Base-by-base conservation (phyloP, 2,888 invertebrate genomes). In the Eupithecia subfuscata region DNA sequence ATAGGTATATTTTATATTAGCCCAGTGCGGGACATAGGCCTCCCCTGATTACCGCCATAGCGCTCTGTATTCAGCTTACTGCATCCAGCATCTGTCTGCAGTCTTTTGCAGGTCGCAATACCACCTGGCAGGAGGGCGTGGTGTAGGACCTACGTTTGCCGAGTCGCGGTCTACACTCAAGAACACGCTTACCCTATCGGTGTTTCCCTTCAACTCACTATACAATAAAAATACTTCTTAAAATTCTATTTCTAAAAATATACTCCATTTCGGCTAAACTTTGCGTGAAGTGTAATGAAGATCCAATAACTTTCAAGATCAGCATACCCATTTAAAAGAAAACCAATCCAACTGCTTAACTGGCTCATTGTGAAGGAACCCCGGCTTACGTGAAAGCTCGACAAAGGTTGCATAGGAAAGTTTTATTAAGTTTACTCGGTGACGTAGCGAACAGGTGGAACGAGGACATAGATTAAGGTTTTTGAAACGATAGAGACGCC, bases 361-460 rank as follows among this genome's bases (percentile, higher is more conserved):
- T 81, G 82, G 75, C 78, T 81, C 83, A 85, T 84, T 86, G 86
- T 86, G 80, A 45, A 71, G 30, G 67, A 25, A 56, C 37, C 75
- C 34, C 25, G n/a, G 67, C 76, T 82, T 60, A 60, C 60, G 60
- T 60, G 60, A 56, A 11, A 22, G 60, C 60, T 75, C 71, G 48
- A 78, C 84, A 79, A 89, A 86, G 86, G 86, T 86, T 87, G 89
- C 87, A 88, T 87, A 88, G 85, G 86, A 82, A 91, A 91, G 88
- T 91, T 92, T 88, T 89, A 91, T 89, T 89, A 88, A 90, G 84
- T 90, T 90, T 83, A 84, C 77, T 78, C 79, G 82, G 83, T 84
- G 75, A 83, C 85, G 78, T 81, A 77, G 76, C 75, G 73, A 84
- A 83, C 83, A 84, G 86, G 82, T 85, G 83, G 72, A 75, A 16